Base-by-base conservation (phyloP, 2,888 invertebrate species). In the Entomobrya multifasciata region DNA sequence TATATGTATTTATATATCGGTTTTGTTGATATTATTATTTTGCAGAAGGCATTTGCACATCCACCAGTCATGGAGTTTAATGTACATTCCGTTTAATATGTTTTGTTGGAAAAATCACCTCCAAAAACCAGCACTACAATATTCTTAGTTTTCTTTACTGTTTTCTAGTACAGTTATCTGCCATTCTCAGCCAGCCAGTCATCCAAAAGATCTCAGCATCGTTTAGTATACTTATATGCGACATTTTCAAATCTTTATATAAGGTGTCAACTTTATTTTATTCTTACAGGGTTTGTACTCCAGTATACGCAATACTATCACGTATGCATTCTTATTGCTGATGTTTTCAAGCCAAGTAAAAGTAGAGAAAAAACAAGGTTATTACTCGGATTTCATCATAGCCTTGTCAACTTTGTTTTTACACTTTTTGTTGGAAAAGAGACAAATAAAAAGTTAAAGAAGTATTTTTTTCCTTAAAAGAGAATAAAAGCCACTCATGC, bases 211-310 rank as follows among this genome's bases (percentile, higher is more conserved):
- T 67, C 67, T 67, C 67, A 44, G 41, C 65, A 65, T 65, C 65
- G 44, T 67, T 67, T 20, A n/a, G n/a, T n/a, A n/a, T n/a, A n/a
- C n/a, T n/a, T n/a, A n/a, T n/a, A 67, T 67, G 41, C 67, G 67
- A 67, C 67, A 41, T 20, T 67, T 67, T 67, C 41, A 67, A 67
- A 67, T 67, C 67, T 67, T 67, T 67, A 67, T 67, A n/a, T n/a
- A n/a, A 41, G 67, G 67, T 67, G 67, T 67, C 67, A 67, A 41
- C 67, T 67, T 67, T 67, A 44, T 30, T 44, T 49, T 49, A 10
- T 22, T 22, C 1, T 67, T 15, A n/a, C n/a, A n/a, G n/a, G n/a
- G n/a, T n/a, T n/a, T n/a, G n/a, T n/a, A n/a, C n/a, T n/a, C n/a
- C n/a, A n/a, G n/a, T n/a, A n/a, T n/a, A n/a, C n/a, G n/a, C n/a